These are phyloP conservation scores for Calliopum simillimum DNA, from an alignment of 2,888 invertebrate genomes.

Conservation along the genomic window DNA sequence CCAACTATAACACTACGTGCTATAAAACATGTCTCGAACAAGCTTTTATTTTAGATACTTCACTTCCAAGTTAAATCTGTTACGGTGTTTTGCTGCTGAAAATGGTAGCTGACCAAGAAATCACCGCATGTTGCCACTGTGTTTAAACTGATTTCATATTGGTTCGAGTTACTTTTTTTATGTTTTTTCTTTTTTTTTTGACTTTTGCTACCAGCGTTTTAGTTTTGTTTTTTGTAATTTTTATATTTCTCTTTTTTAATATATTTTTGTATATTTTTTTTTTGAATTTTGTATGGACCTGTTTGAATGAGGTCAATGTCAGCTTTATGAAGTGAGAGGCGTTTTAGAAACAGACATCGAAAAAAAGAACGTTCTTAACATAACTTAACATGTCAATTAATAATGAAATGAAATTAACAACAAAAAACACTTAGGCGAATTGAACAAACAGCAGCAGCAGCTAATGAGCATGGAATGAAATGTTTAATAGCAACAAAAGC, in stretches of 20 bases:
- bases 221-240: background rate
- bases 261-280: slow-evolving; percentile 23
- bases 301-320: slow-evolving; percentile 40
- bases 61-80: too few relatives aligned
- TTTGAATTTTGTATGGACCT: slow-evolving; percentile 8
- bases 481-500: too few relatives aligned
- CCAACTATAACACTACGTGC: too few relatives aligned
- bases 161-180: background rate
- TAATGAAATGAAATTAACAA: too few relatives aligned
- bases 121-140: slow-evolving; percentile 42
- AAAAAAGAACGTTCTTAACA: too few relatives aligned
- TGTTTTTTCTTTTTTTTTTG: background rate
- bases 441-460: too few relatives aligned
- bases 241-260: background rate
- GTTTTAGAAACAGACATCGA: background rate
- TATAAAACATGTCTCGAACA: too few relatives aligned
- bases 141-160: slow-evolving; percentile 20
- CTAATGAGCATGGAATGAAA: too few relatives aligned
- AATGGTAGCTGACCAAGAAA: slow-evolving; percentile 41
- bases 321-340: slow-evolving; percentile 21
- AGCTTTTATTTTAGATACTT: too few relatives aligned
- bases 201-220: background rate
- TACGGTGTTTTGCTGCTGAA: slow-evolving; percentile 16
- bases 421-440: too few relatives aligned
- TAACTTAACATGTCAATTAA: too few relatives aligned